phyloP scores from a whole-genome alignment of 2,113 vertebrate species.

The Lasiurus cinereus region DNA sequence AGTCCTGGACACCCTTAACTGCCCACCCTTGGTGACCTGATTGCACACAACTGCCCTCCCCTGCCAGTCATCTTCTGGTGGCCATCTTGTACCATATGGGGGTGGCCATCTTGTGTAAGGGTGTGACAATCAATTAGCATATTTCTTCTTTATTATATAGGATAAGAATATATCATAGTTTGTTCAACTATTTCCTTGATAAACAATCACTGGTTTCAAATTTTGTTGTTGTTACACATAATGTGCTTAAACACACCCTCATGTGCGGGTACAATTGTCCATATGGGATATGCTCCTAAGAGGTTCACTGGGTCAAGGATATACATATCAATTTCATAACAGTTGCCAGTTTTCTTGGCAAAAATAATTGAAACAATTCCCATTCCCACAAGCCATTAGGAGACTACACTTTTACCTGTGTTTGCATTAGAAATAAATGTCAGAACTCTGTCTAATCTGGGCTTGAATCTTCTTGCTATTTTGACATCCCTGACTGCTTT shows the following conservation, averaged over 20 bases:
- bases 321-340: neutral
- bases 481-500: neutral
- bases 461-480: neutral
- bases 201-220: neutral
- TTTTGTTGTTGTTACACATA: neutral
- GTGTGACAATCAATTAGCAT: no score
- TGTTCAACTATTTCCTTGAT: neutral
- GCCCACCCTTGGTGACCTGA: no score
- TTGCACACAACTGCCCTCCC: no score
- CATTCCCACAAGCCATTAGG: neutral
- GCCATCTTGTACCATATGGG: no score
- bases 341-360: constrained; percentile 20
- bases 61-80: no score
- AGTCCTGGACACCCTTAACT: no score
- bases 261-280: accelerated
- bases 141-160: no score
- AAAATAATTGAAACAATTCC: neutral
- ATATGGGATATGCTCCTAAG: neutral
- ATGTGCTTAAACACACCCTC: neutral
- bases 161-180: neutral
- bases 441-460: neutral
- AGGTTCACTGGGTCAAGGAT: neutral
- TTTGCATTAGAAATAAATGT: neutral
- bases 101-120: no score
- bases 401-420: neutral